Evolutionary conservation across 2,113 vertebrate species (phyloP).

Genomic region (Phalacrocorax aristotelis): DNA sequence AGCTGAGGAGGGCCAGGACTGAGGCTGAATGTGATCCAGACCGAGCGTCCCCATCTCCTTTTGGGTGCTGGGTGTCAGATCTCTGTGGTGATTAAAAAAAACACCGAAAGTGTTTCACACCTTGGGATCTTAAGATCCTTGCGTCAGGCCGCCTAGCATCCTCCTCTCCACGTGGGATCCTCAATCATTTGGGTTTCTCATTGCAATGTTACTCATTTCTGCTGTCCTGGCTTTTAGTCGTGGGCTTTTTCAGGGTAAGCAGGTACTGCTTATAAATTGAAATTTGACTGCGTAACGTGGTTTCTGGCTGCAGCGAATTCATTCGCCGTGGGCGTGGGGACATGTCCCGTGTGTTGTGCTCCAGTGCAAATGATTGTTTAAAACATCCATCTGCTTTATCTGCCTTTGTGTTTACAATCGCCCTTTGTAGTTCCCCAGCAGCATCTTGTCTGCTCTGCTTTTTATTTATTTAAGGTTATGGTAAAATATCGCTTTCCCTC

Average conservation of each 20-base stretch:
- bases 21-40: not conserved
- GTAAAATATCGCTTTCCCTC: not conserved
- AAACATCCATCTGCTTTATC: constrained; percentile 36
- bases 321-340: not conserved
- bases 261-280: not conserved
- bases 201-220: not conserved
- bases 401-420: constrained; percentile 19
- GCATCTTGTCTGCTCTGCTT: not conserved
- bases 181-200: not conserved
- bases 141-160: not conserved
- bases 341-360: not conserved
- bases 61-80: not conserved
- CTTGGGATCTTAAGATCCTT: not conserved
- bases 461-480: constrained; percentile 24
- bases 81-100: not conserved
- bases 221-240: not conserved
- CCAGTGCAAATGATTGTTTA: not conserved
- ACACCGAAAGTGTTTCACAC: not conserved
- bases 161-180: not conserved
- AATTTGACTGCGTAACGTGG: not conserved
- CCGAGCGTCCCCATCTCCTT: not conserved
- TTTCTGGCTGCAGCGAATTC: not conserved
- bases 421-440: constrained; percentile 42
- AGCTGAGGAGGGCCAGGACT: not conserved
- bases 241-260: not conserved